These are phyloP conservation scores for Malthinus flaveolus DNA, from an alignment of 2,888 invertebrate species.

Conservation along the genomic window DNA sequence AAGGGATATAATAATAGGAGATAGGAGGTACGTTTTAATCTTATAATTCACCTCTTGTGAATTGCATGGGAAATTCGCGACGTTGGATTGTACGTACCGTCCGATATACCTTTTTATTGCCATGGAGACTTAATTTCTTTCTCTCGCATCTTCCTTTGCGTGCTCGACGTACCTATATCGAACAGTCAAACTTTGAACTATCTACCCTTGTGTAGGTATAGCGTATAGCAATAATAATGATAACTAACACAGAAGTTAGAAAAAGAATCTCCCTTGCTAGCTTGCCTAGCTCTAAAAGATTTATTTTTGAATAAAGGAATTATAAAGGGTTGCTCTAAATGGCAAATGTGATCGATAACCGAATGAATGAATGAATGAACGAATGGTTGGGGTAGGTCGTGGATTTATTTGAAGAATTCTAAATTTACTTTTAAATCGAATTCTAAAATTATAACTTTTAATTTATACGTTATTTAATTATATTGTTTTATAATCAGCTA, in stretches of 20 bases:
- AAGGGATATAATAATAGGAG: too few species aligned
- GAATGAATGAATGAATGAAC: conserved; percentile 9
- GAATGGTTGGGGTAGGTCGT: conserved; percentile 25
- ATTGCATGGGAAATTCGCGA: conserved; percentile 11
- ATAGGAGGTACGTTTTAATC: background rate
- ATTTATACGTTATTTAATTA: too few species aligned
- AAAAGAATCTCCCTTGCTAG: conserved; percentile 14
- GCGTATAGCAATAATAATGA: background rate
- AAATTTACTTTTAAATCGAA: conserved; percentile 2
- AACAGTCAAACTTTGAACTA: conserved; percentile 14
- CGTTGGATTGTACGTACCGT: background rate
- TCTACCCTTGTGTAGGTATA: conserved; percentile 1
- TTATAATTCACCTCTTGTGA: conserved; percentile 3
- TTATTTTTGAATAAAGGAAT: conserved; percentile 27
- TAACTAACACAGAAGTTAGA: conserved; percentile 1
- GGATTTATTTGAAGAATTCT: background rate
- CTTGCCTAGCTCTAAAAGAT: conserved; percentile 19
- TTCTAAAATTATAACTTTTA: too few species aligned
- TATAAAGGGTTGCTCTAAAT: conserved; percentile 23
- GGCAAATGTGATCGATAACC: conserved; percentile 23
- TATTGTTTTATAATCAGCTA: too few species aligned
- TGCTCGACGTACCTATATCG: conserved; percentile 1
- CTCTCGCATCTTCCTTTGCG: conserved; percentile 1
- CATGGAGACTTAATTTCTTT: background rate
- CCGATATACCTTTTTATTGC: conserved; percentile 14